Percentiles rank a stretch among this genome's conserved stretches.
Conservation (phyloP, 2,797 vertebrate genomes). For the Intellagama lesueurii region DNA sequence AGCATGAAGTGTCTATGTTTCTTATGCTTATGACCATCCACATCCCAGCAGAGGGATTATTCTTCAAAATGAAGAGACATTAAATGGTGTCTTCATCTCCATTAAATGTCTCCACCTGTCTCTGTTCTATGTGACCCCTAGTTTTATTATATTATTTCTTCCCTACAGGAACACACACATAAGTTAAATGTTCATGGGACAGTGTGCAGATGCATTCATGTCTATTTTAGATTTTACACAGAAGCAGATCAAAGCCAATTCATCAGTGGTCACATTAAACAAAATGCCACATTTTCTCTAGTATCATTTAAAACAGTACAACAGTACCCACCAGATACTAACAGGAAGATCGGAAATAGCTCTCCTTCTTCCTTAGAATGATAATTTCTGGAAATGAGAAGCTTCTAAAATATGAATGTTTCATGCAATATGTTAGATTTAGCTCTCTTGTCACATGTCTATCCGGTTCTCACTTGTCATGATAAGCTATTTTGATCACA, state of each 20-base stretch:
- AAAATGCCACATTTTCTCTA: neutral
- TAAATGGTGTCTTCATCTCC: neutral
- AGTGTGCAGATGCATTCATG: neutral
- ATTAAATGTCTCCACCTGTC: neutral
- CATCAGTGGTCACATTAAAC: neutral
- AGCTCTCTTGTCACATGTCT: constrained; percentile 1
- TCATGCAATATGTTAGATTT: neutral
- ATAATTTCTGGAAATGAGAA: constrained; percentile 3
- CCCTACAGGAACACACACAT: neutral
- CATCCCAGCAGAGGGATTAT: neutral
- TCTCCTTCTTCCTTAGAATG: neutral
- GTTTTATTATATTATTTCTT: neutral
- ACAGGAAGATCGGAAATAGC: neutral
- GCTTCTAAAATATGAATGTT: constrained; percentile 3
- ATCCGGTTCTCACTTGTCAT: neutral
- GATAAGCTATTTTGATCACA: neutral
- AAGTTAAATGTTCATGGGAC: neutral
- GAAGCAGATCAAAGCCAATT: neutral
- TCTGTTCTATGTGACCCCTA: neutral
- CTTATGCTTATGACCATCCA: neutral
- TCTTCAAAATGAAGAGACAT: neutral
- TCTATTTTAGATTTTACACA: neutral
- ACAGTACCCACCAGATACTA: too few species aligned
- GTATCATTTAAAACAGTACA: too few species aligned
- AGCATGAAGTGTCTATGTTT: too few species aligned